phyloP scores from a whole-genome alignment of 2,113 vertebrate species.

The Zootoca vivipara region DNA sequence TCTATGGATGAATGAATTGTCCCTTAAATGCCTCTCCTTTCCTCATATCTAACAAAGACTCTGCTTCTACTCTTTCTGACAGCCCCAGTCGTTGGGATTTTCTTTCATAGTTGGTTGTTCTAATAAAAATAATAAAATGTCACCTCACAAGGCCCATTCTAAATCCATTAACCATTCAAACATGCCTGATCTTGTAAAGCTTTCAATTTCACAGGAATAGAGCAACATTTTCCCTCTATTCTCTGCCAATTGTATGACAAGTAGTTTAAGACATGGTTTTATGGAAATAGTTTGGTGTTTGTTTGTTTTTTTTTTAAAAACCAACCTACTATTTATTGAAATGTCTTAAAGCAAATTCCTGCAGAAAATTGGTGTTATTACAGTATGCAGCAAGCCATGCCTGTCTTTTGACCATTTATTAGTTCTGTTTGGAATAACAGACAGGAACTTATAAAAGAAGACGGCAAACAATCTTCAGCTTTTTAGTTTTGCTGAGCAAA shows the following conservation, averaged over 20 bases:
- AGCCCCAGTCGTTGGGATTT: not conserved
- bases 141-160: not conserved
- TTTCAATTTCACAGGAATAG: not conserved
- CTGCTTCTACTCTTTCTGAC: not conserved
- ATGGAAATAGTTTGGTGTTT: not conserved
- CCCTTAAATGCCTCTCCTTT: not conserved
- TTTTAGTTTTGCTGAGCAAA: conserved; percentile 45
- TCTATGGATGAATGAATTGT: not conserved
- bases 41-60: not conserved
- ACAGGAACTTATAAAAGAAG: not conserved
- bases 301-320: not conserved
- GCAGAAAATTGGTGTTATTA: conserved; percentile 9
- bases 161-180: not conserved
- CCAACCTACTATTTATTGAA: not conserved
- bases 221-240: not conserved
- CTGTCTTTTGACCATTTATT: conserved; percentile 38
- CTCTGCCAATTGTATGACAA: not conserved
- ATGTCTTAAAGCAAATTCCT: not conserved
- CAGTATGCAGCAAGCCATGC: not conserved
- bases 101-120: not conserved
- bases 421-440: not conserved
- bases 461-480: conserved; percentile 25
- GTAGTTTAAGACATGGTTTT: not conserved
- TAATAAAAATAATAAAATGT: not conserved
- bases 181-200: not conserved